Conservation (phyloP, 30 jellyfish, hydroid and myxozoan species). For the Hydractinia symbiolongicarpus region DNA sequence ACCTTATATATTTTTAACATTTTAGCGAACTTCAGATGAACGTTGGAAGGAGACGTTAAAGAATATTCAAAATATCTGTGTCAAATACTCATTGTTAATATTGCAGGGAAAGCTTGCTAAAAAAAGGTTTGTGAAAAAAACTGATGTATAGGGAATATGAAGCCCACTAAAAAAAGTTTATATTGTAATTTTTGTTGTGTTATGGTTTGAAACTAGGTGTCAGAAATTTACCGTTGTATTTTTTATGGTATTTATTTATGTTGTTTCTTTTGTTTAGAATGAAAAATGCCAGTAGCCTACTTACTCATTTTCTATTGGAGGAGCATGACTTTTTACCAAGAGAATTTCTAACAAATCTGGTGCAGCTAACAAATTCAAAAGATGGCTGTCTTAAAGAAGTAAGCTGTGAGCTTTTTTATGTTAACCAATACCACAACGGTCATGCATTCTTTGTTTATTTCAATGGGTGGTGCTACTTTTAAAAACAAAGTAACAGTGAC, state of each 20-base stretch:
- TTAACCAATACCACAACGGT: background rate
- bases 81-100: slow-evolving; percentile 37
- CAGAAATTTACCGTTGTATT: background rate
- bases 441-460: background rate
- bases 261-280: slow-evolving; percentile 24
- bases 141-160: no score
- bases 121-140: slow-evolving; percentile 29
- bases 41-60: slow-evolving; percentile 49
- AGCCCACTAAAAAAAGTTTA: no score
- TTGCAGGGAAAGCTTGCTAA: slow-evolving; percentile 53
- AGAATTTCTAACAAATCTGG: slow-evolving; percentile 47
- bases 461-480: background rate
- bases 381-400: no score
- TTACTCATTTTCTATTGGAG: slow-evolving; percentile 47
- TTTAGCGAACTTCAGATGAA: slow-evolving; percentile 52
- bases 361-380: background rate
- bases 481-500: background rate
- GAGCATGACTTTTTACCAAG: slow-evolving; percentile 57
- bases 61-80: slow-evolving; percentile 33
- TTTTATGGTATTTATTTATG: background rate
- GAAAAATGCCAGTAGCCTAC: slow-evolving; percentile 29
- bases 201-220: background rate
- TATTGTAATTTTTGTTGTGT: no score
- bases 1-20: background rate
- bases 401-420: no score